phyloP scores from a whole-genome alignment of 2,113 vertebrate genomes.

The Barbus barbus region DNA sequence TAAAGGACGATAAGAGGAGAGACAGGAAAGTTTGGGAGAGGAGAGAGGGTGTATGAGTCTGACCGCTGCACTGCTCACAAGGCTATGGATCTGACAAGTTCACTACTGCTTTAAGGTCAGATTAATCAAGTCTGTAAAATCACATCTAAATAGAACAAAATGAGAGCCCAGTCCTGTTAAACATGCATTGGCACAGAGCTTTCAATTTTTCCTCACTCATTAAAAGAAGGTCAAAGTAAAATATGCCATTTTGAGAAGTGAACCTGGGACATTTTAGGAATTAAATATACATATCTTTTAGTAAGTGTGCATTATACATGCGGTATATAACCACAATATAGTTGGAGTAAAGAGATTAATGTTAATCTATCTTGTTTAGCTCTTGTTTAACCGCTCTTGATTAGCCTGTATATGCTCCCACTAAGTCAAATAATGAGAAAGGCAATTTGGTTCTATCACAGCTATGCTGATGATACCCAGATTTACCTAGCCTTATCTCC shows the following conservation, averaged over 20 bases:
- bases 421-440: too few species aligned
- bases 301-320: not conserved
- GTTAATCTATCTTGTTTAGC: too few species aligned
- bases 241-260: not conserved
- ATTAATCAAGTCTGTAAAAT: not conserved
- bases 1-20: not conserved
- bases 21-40: not conserved
- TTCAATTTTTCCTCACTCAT: not conserved
- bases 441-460: too few species aligned
- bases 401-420: too few species aligned
- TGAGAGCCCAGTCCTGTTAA: not conserved
- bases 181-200: not conserved
- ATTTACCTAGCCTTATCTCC: too few species aligned
- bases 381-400: too few species aligned
- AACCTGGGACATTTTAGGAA: not conserved
- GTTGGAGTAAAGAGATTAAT: not conserved
- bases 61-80: not conserved
- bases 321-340: not conserved
- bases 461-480: too few species aligned
- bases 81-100: not conserved
- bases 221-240: slow-evolving; percentile 1
- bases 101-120: not conserved
- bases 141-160: not conserved
- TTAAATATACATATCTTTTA: not conserved
- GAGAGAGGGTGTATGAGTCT: not conserved